Evolutionary conservation across 37 sponge, comb jelly and placozoan species (phyloP).

Genomic region (Bolinopsis microptera): DNA sequence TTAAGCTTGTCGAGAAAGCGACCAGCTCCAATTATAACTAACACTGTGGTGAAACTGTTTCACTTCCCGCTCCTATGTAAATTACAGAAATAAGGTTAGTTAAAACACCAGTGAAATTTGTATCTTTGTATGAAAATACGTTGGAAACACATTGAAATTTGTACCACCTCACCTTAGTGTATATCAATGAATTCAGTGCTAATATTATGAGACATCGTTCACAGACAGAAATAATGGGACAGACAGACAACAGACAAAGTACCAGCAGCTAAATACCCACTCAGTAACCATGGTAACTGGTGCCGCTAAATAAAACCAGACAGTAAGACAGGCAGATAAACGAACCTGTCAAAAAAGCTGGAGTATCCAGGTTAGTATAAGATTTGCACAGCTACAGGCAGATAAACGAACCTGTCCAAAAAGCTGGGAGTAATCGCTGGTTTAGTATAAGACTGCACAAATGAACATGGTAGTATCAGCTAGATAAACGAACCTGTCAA

Average conservation of each 20-base stretch:
- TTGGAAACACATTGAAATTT: too few relatives aligned
- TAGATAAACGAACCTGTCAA: background rate
- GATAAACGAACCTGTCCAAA: too few relatives aligned
- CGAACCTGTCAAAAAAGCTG: background rate
- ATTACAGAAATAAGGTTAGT: background rate
- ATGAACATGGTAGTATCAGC: background rate
- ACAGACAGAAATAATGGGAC: background rate
- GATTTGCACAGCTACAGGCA: slow-evolving; percentile 1
- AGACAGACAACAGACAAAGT: background rate
- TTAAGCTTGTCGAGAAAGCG: slow-evolving; percentile 10
- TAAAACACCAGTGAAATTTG: too few relatives aligned
- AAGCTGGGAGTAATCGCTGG: too few relatives aligned
- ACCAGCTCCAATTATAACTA: slow-evolving; percentile 14
- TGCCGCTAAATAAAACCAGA: too few relatives aligned
- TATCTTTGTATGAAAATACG: too few relatives aligned
- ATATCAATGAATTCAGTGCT: too few relatives aligned
- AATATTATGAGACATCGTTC: too few relatives aligned
- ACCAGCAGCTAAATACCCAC: too few relatives aligned
- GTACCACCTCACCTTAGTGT: too few relatives aligned
- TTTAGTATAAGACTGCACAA: too few relatives aligned
- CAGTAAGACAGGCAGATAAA: background rate
- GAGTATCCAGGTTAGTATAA: slow-evolving; percentile 44
- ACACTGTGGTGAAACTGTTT: slow-evolving; percentile 17
- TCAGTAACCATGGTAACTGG: too few relatives aligned
- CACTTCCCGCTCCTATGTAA: slow-evolving; percentile 12